These are phyloP conservation scores for Malaclemys terrapin DNA, from an alignment of 2,113 vertebrate species.

Conservation along the genomic window DNA sequence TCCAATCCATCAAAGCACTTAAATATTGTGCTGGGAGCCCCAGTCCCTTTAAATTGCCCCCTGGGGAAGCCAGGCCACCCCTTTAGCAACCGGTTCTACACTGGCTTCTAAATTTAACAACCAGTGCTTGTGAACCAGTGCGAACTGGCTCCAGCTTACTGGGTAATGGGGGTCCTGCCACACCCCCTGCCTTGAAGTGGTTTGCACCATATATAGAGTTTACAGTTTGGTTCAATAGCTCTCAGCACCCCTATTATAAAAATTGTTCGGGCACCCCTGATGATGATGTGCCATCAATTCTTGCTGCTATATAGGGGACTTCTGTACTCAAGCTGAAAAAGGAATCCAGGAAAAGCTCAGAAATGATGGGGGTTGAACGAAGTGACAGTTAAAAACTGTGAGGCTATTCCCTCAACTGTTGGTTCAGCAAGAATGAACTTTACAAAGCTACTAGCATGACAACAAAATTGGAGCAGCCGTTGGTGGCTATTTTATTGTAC, in stretches of 20 bases:
- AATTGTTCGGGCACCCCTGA: too few relatives aligned
- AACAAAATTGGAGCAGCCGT: background rate
- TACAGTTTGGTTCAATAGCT: too few relatives aligned
- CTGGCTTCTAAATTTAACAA: too few relatives aligned
- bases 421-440: background rate
- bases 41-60: too few relatives aligned
- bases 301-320: background rate
- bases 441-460: background rate
- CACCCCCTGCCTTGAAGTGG: too few relatives aligned
- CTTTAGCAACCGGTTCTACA: too few relatives aligned
- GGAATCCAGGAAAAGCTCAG: conserved; percentile 14
- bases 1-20: background rate
- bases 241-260: too few relatives aligned
- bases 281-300: background rate
- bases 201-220: too few relatives aligned
- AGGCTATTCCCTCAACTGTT: background rate
- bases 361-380: background rate
- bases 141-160: too few relatives aligned
- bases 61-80: too few relatives aligned
- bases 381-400: conserved; percentile 1
- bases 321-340: accelerated
- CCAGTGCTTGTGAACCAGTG: too few relatives aligned
- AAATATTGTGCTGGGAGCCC: background rate
- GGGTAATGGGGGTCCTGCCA: too few relatives aligned
- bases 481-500: background rate